These are phyloP conservation scores for Ptycholaimellus sp. DNA, from an alignment of 2,888 invertebrate genomes.

Conservation along the genomic window DNA sequence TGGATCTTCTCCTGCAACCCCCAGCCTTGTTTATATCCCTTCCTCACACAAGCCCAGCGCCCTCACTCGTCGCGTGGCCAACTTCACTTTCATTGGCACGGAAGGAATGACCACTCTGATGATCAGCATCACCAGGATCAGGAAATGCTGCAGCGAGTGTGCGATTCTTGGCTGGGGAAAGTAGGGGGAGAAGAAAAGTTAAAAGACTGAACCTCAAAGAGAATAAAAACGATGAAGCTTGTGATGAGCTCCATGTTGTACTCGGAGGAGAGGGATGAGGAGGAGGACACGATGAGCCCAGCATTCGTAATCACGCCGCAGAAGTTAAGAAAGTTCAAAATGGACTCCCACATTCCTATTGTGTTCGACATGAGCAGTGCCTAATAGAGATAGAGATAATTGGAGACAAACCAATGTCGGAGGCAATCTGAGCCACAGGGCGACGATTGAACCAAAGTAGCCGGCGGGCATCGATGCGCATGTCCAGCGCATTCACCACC, in stretches of 20 bases:
- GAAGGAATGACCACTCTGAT: conserved; percentile 24
- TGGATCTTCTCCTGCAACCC: background rate
- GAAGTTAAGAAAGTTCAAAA: conserved; percentile 27
- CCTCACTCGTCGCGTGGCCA: conserved; percentile 10
- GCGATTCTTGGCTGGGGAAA: too few species aligned
- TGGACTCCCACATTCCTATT: conserved; percentile 29
- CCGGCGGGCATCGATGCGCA: conserved; percentile 27
- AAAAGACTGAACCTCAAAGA: conserved; percentile 1
- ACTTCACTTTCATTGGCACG: conserved; percentile 14
- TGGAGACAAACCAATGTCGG: conserved; percentile 28
- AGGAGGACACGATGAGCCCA: conserved; percentile 31
- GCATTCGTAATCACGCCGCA: conserved; percentile 29
- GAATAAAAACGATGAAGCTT: background rate
- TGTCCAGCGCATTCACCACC: conserved; percentile 24
- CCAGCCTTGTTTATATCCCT: too few species aligned
- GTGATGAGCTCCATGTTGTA: background rate
- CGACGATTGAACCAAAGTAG: conserved; percentile 28
- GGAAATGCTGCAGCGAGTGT: background rate
- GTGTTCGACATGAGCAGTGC: background rate
- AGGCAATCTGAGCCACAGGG: conserved; percentile 26
- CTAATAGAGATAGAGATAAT: too few species aligned
- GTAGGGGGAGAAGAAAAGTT: background rate
- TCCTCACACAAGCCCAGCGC: background rate
- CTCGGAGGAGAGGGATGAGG: conserved; percentile 14
- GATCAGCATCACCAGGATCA: background rate